Evolutionary conservation across 2,113 vertebrate genomes (phyloP), one percentile per base, ranked within the genome.

Genomic region (Eudyptes chrysolophus): DNA sequence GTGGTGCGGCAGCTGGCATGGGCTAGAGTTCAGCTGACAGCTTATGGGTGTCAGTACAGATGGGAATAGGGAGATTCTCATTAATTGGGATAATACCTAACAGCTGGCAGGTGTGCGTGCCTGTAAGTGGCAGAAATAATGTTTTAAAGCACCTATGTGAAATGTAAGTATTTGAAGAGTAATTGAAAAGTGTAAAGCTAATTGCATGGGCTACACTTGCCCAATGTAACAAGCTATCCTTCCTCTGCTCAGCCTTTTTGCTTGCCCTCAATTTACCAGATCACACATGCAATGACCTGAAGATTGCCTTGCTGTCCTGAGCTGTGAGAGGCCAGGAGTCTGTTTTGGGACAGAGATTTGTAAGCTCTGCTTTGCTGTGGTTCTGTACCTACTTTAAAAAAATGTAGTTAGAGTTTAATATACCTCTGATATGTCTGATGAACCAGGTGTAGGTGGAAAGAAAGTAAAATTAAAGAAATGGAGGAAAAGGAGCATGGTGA

Each of bases 1-100:
- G 49, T 30, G 16, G 11, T 5, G 12, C 8, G 2, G 79, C 34
- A 76, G n/a, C 49, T 57, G 57, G 42, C 1, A 0, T 1, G 11
- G n/a, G 18, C 54, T 48, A 6, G 27, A 48, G 60, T 32, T 75
- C 20, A 46, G 34, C 34, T 54, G 44, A n/a, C 1, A 9, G 32
- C 34, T 60, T 48, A 13, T 20, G n/a, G 52, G 29, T 81, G 69
- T 60, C 3, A 1, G 48, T 42, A 48, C 54, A 32, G 38, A 22
- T 34, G 55, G 69, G 54, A 76, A 27, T 16, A 66, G 61, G 52
- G 34, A 54, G 46, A 46, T 52, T 29, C 42, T 58, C 27, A 5
- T 80, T 54, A 66, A 21, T 3, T 66, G 49, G n/a, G 55, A 10
- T 49, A 55, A 24, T 10, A 10, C 42, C 25, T 36, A 12, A 11